Conservation (phyloP, 30 jellyfish, hydroid and myxozoan genomes). For the Aurelia sp. region DNA sequence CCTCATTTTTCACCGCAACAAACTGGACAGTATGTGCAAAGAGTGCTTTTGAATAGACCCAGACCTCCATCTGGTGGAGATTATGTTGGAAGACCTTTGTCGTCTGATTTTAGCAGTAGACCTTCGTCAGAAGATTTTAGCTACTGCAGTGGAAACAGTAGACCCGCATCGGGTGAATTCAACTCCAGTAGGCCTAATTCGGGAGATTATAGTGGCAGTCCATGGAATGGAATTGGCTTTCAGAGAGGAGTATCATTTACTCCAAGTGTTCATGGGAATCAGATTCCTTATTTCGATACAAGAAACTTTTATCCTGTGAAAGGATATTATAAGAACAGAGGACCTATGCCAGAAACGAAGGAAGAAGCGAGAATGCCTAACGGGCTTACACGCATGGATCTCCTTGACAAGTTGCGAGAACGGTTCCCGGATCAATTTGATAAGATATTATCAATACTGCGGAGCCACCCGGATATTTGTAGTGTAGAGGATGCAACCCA, state of each 20-base stretch:
- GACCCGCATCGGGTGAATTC: slow-evolving; percentile 97
- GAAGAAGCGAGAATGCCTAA: slow-evolving; percentile 88
- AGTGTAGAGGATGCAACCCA: slow-evolving; percentile 88
- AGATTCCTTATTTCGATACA: slow-evolving; percentile 80
- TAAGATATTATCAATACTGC: slow-evolving; percentile 76
- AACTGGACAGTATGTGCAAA: slow-evolving; percentile 62
- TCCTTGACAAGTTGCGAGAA: slow-evolving; percentile 87
- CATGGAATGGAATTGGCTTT: slow-evolving; percentile 74
- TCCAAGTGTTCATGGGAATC: slow-evolving; percentile 70
- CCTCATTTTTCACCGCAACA: slow-evolving; percentile 66
- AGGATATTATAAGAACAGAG: slow-evolving; percentile 76
- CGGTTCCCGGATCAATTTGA: slow-evolving; percentile 91
- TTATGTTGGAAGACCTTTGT: slow-evolving; percentile 90
- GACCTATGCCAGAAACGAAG: slow-evolving; percentile 89
- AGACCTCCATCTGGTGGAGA: slow-evolving; percentile 90
- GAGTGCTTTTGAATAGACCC: slow-evolving; percentile 62
- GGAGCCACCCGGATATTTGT: slow-evolving; percentile 91
- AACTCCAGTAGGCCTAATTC: slow-evolving; percentile 90
- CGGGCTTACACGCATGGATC: slow-evolving; percentile 81
- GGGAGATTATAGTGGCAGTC: slow-evolving; percentile 84
- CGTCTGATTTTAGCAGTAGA: slow-evolving; percentile 96
- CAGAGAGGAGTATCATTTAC: slow-evolving; percentile 77
- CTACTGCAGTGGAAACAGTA: slow-evolving; percentile 85
- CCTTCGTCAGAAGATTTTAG: slow-evolving; percentile 97
- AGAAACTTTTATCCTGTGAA: slow-evolving; percentile 92